Conservation (phyloP, 2,797 vertebrate species). For the Calcarius lapponicus region DNA sequence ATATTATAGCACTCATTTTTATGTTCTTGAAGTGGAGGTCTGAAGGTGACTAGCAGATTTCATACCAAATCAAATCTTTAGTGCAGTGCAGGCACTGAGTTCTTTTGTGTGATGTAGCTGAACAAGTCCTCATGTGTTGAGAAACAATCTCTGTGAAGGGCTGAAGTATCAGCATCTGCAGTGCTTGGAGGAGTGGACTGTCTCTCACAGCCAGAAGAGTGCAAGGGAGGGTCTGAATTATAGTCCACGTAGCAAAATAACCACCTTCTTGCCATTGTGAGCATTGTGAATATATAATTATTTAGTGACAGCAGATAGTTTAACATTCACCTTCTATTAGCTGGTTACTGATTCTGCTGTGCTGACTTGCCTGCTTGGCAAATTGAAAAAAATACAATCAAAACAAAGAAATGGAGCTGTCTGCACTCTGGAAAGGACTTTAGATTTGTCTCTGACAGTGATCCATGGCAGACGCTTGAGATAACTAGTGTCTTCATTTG, state of each 20-base stretch:
- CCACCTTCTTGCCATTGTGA: neutral
- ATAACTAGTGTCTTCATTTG: conserved; percentile 24
- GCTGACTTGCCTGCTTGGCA: neutral
- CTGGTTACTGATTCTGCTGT: neutral
- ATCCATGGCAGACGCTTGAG: neutral
- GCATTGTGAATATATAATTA: neutral
- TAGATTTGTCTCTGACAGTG: neutral
- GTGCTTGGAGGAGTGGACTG: neutral
- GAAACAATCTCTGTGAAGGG: neutral
- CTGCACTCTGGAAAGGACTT: neutral
- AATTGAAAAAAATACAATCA: conserved; percentile 3
- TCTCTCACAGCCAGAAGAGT: neutral
- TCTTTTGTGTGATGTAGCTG: neutral
- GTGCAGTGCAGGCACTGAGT: neutral
- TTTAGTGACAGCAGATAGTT: conserved; percentile 14
- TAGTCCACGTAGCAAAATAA: neutral
- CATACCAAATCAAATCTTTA: neutral
- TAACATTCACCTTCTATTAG: neutral
- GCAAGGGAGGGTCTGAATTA: neutral
- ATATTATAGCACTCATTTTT: neutral
- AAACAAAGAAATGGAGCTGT: neutral
- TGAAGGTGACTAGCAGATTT: neutral
- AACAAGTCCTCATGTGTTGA: neutral
- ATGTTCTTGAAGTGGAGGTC: neutral
- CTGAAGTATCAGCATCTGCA: neutral